phyloP scores from a whole-genome alignment of 2,113 vertebrate genomes.

The Halichoerus grypus region DNA sequence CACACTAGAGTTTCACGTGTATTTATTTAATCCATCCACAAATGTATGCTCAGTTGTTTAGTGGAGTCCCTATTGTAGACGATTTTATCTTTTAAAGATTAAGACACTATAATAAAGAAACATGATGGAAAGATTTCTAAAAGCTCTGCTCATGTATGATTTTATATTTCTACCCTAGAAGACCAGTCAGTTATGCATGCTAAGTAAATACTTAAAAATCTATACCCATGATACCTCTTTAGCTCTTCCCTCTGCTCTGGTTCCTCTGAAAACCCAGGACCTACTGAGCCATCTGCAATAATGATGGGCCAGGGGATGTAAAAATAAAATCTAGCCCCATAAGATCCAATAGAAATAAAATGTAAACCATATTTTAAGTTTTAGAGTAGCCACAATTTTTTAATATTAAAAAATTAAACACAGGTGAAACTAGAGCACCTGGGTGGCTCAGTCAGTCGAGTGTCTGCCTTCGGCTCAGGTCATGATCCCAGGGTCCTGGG shows the following conservation, averaged over 20 bases:
- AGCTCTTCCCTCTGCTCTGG: background rate
- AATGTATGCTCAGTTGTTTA: background rate
- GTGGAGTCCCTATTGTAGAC: background rate
- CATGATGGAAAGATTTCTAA: background rate
- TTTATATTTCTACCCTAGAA: slow-evolving; percentile 30
- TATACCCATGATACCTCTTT: background rate
- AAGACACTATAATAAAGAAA: background rate
- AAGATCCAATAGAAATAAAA: background rate
- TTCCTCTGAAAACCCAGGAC: slow-evolving; percentile 26
- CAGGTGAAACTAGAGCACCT: background rate
- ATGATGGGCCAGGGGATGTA: background rate
- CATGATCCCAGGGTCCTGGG: too few relatives aligned
- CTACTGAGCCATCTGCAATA: background rate
- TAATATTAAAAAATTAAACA: background rate
- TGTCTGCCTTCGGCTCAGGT: too few relatives aligned
- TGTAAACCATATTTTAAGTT: background rate
- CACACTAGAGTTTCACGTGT: background rate
- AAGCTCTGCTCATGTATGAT: slow-evolving; percentile 4
- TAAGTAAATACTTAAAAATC: background rate
- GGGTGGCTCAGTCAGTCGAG: too few relatives aligned
- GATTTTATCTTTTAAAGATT: slow-evolving; percentile 24
- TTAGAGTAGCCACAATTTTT: background rate
- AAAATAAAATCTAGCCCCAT: background rate
- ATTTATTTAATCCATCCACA: background rate
- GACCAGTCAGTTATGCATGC: background rate